Percentiles rank a stretch among this genome's conserved stretches.
phyloP scores from a whole-genome alignment of 2,797 vertebrate genomes.

The Sebastes oblongus region DNA sequence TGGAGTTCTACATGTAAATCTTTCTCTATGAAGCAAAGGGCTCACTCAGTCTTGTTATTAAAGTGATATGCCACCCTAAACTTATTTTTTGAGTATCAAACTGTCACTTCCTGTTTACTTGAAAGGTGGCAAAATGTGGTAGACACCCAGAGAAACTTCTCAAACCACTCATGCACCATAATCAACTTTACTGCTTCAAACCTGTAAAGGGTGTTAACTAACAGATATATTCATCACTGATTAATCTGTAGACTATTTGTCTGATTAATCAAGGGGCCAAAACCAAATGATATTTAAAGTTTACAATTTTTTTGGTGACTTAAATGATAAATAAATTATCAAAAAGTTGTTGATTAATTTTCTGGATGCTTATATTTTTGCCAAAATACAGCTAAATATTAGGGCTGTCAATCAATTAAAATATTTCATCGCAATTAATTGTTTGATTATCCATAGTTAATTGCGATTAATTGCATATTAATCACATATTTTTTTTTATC shows the following conservation, averaged over 20 bases:
- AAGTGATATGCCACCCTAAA: neutral
- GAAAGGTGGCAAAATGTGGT: neutral
- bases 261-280: neutral
- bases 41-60: neutral
- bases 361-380: neutral
- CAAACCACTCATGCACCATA: neutral
- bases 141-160: neutral
- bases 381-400: neutral
- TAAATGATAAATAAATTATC: neutral
- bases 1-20: neutral
- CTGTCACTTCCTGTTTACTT: conserved; percentile 20
- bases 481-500: no score
- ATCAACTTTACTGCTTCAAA: neutral
- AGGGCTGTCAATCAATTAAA: no score
- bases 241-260: neutral
- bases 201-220: neutral
- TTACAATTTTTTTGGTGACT: neutral
- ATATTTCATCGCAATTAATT: accelerated
- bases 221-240: neutral
- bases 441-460: no score
- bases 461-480: no score
- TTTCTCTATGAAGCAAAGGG: neutral
- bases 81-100: neutral
- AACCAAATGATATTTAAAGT: neutral
- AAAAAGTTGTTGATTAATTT: neutral